A percentile compares a stretch with the other conserved stretches of the same genome.
These are phyloP conservation scores for Cryptocephalus moraei DNA, from an alignment of 2,888 invertebrate genomes.

Conservation along the genomic window DNA sequence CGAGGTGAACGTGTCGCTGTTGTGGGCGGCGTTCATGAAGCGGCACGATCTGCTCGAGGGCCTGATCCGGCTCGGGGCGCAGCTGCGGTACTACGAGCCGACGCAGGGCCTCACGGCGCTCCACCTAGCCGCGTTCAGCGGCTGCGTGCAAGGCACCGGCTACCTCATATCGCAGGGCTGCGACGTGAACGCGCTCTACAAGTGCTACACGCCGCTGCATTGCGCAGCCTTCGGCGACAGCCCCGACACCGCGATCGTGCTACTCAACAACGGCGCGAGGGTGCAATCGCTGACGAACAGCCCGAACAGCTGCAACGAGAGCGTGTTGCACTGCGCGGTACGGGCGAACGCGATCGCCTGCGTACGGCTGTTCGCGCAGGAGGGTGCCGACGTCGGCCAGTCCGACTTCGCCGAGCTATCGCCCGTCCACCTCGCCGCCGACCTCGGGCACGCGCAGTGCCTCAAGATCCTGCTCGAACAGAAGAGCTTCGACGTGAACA, in stretches of 20 bases:
- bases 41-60: slow-evolving; percentile 53
- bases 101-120: slow-evolving; percentile 62
- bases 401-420: slow-evolving; percentile 68
- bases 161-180: slow-evolving; percentile 58
- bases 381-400: slow-evolving; percentile 66
- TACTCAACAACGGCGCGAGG: slow-evolving; percentile 61
- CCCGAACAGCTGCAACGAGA: slow-evolving; percentile 55
- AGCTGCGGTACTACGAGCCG: slow-evolving; percentile 58
- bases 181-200: slow-evolving; percentile 58
- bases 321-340: slow-evolving; percentile 75
- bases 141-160: slow-evolving; percentile 60
- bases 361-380: slow-evolving; percentile 60
- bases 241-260: slow-evolving; percentile 65
- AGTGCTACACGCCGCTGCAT: slow-evolving; percentile 74
- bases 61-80: slow-evolving; percentile 57
- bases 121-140: slow-evolving; percentile 69
- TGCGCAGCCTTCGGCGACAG: slow-evolving; percentile 86
- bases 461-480: slow-evolving; percentile 65
- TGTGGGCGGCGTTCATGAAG: slow-evolving; percentile 67
- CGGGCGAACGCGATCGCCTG: slow-evolving; percentile 76
- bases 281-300: slow-evolving; percentile 55
- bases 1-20: slow-evolving; percentile 60
- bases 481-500: slow-evolving; percentile 60
- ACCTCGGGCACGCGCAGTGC: slow-evolving; percentile 66
- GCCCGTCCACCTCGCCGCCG: slow-evolving; percentile 71